Conservation (phyloP, 2,797 vertebrate genomes). For the Brotogeris chrysoptera region DNA sequence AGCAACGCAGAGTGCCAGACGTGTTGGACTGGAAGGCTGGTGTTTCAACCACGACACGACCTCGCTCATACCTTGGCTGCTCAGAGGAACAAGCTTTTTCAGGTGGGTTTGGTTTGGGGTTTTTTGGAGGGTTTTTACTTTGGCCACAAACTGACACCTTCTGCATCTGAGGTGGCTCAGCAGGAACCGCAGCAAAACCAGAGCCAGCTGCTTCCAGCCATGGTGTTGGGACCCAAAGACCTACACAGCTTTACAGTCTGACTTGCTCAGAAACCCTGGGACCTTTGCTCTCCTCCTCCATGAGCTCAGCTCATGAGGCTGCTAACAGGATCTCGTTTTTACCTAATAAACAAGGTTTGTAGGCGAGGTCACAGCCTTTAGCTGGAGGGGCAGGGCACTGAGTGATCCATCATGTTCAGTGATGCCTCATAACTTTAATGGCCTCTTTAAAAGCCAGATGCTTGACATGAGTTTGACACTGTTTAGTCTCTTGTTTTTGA, state of each 20-base stretch:
- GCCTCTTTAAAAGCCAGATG: neutral
- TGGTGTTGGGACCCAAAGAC: accelerated
- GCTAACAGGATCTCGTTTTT: accelerated
- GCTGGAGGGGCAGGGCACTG: accelerated
- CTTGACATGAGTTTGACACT: neutral
- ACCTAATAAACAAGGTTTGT: neutral
- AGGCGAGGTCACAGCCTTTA: accelerated
- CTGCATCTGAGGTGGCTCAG: neutral
- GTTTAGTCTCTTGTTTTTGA: neutral
- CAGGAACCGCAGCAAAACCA: accelerated
- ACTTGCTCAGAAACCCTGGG: accelerated
- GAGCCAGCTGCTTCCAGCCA: neutral
- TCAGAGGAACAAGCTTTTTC: neutral
- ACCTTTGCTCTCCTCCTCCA: neutral
- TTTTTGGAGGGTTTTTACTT: neutral
- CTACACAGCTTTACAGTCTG: neutral
- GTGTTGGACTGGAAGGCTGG: neutral
- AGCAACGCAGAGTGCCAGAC: neutral
- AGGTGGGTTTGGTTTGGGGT: neutral
- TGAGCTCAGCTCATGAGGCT: neutral
- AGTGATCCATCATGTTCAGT: accelerated
- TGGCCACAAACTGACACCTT: neutral
- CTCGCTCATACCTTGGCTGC: accelerated
- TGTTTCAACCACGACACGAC: neutral
- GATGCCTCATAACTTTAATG: accelerated